A percentile compares a stretch with the other conserved stretches of the same genome.
phyloP scores from a whole-genome alignment of 2,797 vertebrate genomes.

The Hipposideros larvatus region DNA sequence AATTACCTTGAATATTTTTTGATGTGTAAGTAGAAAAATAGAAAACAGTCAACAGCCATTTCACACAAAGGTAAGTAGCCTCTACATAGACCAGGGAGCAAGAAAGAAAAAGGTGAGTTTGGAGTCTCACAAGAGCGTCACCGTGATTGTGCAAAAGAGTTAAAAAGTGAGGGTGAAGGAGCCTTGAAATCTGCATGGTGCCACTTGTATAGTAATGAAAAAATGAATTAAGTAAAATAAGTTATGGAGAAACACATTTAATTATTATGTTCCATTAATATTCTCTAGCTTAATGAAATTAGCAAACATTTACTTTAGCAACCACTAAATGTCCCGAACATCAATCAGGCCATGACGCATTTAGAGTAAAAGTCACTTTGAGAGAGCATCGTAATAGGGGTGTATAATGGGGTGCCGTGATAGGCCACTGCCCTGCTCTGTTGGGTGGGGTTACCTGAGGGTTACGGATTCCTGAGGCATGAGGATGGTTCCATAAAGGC shows the following conservation, averaged over 20 bases:
- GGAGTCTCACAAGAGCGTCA: not conserved
- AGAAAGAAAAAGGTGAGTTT: not conserved
- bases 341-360: not conserved
- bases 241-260: not conserved
- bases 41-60: not conserved
- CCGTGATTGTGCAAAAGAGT: not conserved
- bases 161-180: not conserved
- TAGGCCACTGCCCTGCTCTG: no score
- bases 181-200: not conserved
- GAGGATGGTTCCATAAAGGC: not conserved
- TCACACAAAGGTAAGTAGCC: not conserved
- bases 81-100: not conserved
- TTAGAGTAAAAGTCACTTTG: not conserved
- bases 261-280: not conserved
- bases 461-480: not conserved
- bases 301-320: not conserved
- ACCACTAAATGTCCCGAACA: not conserved
- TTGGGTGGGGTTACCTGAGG: not conserved
- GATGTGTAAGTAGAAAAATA: not conserved
- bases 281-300: not conserved
- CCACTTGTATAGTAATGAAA: not conserved
- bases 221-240: not conserved
- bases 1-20: not conserved
- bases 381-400: fast-evolving
- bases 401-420: fast-evolving